Evolutionary conservation across 2,888 invertebrate genomes (phyloP), one percentile per base, ranked within the genome.

Genomic region (Drosophila niveifrons): DNA sequence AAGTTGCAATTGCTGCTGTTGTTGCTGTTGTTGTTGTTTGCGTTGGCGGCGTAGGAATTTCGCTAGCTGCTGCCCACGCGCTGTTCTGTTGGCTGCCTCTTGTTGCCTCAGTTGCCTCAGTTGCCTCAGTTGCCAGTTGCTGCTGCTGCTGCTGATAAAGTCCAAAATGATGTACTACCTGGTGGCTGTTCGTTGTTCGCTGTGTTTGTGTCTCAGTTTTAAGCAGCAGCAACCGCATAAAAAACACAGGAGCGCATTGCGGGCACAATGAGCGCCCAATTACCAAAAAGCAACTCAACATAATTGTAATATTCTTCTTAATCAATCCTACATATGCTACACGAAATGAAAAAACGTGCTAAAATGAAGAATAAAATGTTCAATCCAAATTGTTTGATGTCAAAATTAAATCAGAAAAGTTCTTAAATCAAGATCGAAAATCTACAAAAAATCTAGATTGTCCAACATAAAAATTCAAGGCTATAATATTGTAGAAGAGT

Each of bases 141-240:
- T 71, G 70, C 61, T 77, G 72, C 53, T 66, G 66, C 53, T 62
- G 84, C 89, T 89, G 86, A 86, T 86, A 86, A 86, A 87, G 89
- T 87, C 88, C 88, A 80, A 86, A 86, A 84, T 86, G 86, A 87
- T 86, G 89, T 87, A 86, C 86, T 76, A 78, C 83, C 83, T 80
- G 78, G 53, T 79, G 69, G 69, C 64, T 80, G 78, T 66, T 76
- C 72, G 75, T 29, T 82, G 55, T 4, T 23, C 23, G 23, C 4
- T 23, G 23, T 23, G 23, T 61, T 68, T 55, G 46, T 64, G 64
- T 63, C 55, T 68, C 50, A 58, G 63, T 59, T 73, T 58, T 53
- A 58, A 58, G 64, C 64, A 67, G 66, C 46, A 23, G 23, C 23
- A 23, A 23, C 23, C 34, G 41, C 68, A 41, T 11, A 44, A 9